A percentile compares a stretch with the other conserved stretches of the same genome.
These are phyloP conservation scores for Crotalus viridis DNA, from an alignment of 2,113 vertebrate species.

Conservation along the genomic window DNA sequence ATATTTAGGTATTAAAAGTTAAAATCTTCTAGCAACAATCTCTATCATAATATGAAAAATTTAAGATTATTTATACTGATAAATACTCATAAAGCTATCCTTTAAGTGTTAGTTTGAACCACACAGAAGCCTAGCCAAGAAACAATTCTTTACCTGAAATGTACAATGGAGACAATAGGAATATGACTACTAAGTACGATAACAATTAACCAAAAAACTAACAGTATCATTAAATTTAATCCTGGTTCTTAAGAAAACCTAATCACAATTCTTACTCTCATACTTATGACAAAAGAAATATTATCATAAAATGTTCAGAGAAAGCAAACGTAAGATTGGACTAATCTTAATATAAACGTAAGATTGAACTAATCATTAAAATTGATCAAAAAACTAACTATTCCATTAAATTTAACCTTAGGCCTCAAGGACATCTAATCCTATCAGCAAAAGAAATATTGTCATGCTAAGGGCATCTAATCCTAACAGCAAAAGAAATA, in stretches of 20 bases:
- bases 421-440: background rate
- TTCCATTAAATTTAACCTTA: background rate
- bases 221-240: background rate
- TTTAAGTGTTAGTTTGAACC: background rate
- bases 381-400: background rate
- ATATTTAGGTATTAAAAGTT: background rate
- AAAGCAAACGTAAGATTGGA: background rate
- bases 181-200: background rate
- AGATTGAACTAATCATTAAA: background rate
- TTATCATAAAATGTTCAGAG: background rate
- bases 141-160: background rate
- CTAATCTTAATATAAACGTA: background rate
- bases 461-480: background rate
- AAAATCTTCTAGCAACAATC: background rate
- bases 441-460: background rate
- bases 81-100: background rate
- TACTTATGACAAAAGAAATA: background rate
- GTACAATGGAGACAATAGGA: background rate
- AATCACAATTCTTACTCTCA: background rate
- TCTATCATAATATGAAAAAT: background rate
- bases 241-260: background rate
- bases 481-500: background rate
- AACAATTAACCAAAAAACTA: background rate
- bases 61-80: background rate
- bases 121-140: background rate